Base-by-base conservation (phyloP, 2,888 invertebrate species). In the Thelaira solivaga region DNA sequence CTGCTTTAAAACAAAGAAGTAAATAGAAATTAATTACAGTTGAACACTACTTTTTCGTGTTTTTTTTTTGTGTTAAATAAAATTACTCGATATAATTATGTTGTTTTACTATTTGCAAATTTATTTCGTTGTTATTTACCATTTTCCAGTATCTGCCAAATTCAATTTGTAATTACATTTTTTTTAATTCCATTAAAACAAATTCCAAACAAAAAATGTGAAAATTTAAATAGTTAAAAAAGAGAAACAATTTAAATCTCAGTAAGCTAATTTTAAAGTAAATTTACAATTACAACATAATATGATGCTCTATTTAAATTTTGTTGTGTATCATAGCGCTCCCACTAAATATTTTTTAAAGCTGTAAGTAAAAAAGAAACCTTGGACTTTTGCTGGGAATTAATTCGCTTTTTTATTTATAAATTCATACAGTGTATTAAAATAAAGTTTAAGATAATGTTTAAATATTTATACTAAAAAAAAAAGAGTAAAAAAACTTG, bases 231-330 rank as follows among this genome's bases (percentile, higher is more conserved):
- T 13, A 1, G 6, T 26, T 39, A 16, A 39, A 5, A 18, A 10
- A 45, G 0, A 24, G 57, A 47, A 24, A 47, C 34, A 53, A 29
- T 24, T 24, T 24, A 26, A 67, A 59, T 64, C 22, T 51, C 51
- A 53, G 34, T 41, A 49, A 72, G 55, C 71, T 43, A 59, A 64
- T 67, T 71, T 71, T 34, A 67, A 61, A 53, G 53, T 61, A 47
- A 64, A 65, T 45, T 59, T 71, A 45, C 65, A 67, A 53, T 69
- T 76, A 64, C 68, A 67, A 62, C 55, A 72, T 59, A 45, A 39
- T 22, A 16, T 68, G 22, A 39, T 39, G 20, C 29, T 18, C 26
- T n/a, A n/a, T n/a, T n/a, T 18, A 34, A 20, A 18, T 62, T 5
- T 29, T 8, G n/a, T 24, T 34, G 2, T 11, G 6, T 6, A 13